Base-by-base conservation (phyloP, 2,888 invertebrate genomes). In the Orthonevra nobilis region DNA sequence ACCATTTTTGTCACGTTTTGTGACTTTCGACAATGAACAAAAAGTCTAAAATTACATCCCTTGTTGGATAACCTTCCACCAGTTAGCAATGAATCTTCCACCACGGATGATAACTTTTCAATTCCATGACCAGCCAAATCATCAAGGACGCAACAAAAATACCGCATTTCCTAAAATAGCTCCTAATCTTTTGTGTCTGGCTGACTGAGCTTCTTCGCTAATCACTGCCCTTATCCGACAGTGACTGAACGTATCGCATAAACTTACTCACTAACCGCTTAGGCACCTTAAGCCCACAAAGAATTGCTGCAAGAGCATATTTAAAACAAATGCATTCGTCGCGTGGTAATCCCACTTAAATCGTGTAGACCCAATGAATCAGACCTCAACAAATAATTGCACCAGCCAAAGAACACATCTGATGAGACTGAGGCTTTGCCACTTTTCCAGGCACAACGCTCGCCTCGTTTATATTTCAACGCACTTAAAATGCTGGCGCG, bases 261-360 rank as follows among this genome's bases (percentile, higher is more conserved):
- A 60, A 64, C 70, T 72, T 64, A 64, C 30, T 58, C 64, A 44
- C 52, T 77, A 38, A 77, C 64, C 58, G 17, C 40, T 58, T 28
- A 44, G 72, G 72, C 46, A 32, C 32, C 64, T 77, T 58, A 66
- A 60, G 32, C 46, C 54, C 52, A 77, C 70, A 61, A 48, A 54
- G 60, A 17, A 68, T 54, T 50, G 1, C 34, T 7, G 20, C 50
- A 44, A 42, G 58, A 63, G 58, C 64, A 72, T 56, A 77, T 72
- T 77, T 72, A 77, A 77, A 77, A 64, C 58, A 72, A 72, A 58
- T 14, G 64, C 36, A n/a, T 9, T 50, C 50, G 64, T 60, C 72
- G 77, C 77, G 77, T 77, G 77, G 64, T 77, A 77, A 77, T 77
- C 72, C 52, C 46, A 66, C 77, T 77, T 77, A 66, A 72, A 77